phyloP scores from a whole-genome alignment of 2,113 vertebrate genomes.

The Thryonomys swinderianus region DNA sequence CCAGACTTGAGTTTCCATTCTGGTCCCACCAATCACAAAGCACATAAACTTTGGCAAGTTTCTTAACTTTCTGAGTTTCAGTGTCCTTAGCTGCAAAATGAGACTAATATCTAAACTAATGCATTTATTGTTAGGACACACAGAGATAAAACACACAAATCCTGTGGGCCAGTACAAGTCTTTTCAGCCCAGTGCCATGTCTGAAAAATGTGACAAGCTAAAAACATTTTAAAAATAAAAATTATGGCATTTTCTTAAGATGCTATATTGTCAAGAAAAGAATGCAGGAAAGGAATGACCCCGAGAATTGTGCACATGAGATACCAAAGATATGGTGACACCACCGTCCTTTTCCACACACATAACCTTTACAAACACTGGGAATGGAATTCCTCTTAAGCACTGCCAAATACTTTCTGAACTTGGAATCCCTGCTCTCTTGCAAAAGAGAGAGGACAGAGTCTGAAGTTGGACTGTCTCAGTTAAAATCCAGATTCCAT shows the following conservation, averaged over 20 bases:
- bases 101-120: neutral
- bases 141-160: neutral
- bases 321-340: neutral
- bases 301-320: neutral
- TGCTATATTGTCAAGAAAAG: slow-evolving; percentile 3
- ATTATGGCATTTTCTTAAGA: neutral
- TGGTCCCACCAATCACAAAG: neutral
- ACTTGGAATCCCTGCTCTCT: neutral
- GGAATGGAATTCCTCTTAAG: neutral
- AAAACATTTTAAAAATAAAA: neutral
- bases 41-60: neutral
- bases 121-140: neutral
- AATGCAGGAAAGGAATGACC: neutral
- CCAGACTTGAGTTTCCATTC: neutral
- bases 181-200: neutral
- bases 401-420: neutral
- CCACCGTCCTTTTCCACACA: neutral
- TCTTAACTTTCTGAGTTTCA: neutral
- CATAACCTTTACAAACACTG: neutral
- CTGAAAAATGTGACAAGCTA: neutral
- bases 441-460: neutral
- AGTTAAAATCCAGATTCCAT: neutral
- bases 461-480: neutral
- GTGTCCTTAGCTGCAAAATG: neutral
- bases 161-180: neutral